Base-by-base conservation (phyloP, 2,113 vertebrate species). In the Prunella fulvescens region DNA sequence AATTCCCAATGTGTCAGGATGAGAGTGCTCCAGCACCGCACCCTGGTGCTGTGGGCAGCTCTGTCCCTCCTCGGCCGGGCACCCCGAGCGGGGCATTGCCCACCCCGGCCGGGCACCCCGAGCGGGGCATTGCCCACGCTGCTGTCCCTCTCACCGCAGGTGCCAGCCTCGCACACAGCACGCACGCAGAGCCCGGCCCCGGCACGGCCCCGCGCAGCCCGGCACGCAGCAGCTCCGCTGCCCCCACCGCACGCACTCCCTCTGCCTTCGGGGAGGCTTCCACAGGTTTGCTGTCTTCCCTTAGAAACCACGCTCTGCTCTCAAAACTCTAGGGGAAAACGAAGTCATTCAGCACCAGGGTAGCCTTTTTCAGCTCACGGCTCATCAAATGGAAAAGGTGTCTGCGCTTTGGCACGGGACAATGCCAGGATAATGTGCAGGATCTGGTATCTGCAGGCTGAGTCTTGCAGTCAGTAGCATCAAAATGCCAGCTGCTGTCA, bases 121-220 rank as follows among this genome's bases (percentile, higher is more conserved):
- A 29, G 5, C 0, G 2, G 10, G 51, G 33, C 29, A 6, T 4
- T 50, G 77, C 91, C 4, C 11, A 19, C 33, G 29, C 10, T 2
- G 61, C 96, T 70, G 95, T 71, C 4, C 84, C 92, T 97, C 78
- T 96, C 37, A 39, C 81, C 87, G 29, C 74, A 97, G 97, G 91
- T 57, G 7, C 19, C 33, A 3, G 25, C 26, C 53, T 2, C 6
- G 53, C 83, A 51, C 17, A 19, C 72, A 51, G 45, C 83, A 51
- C 72, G 33, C 83, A 14, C 7, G 1, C 19, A 2, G 56, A 28
- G 15, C 57, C 26, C 81, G 1, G 44, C 65, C 54, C 65, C 31
- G 4, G 51, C 60, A 0, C 31, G 37, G 71, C 71, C 0, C 71
- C 53, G 4, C 58, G 44, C 71, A 29, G 24, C 61, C 5, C 82